These are phyloP conservation scores for Drosophila nigritarsus DNA, from an alignment of 2,888 invertebrate genomes.

Conservation along the genomic window DNA sequence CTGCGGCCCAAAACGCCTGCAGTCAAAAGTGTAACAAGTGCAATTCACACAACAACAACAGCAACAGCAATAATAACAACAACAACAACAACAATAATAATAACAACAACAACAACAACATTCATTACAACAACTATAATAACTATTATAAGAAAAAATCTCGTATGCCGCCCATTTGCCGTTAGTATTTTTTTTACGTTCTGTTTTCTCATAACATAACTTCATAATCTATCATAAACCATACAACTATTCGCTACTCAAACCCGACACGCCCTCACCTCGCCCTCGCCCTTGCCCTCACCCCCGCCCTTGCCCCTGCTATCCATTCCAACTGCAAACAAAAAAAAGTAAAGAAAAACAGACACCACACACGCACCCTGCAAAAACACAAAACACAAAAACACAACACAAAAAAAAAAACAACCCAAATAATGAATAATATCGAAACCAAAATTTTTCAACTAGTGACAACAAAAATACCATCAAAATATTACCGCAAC, in stretches of 20 bases:
- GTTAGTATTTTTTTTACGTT: slow-evolving; percentile 82
- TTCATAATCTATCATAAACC: slow-evolving; percentile 39
- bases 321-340: neutral
- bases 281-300: neutral
- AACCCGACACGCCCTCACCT: slow-evolving; percentile 1
- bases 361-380: slow-evolving; percentile 9
- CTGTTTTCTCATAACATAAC: slow-evolving; percentile 42
- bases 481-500: slow-evolving; percentile 1
- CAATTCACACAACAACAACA: slow-evolving; percentile 80
- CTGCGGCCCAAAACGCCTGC: slow-evolving; percentile 51
- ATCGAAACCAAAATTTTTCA: neutral
- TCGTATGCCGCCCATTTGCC: slow-evolving; percentile 85
- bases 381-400: neutral
- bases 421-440: slow-evolving; percentile 10
- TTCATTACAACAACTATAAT: slow-evolving; percentile 84
- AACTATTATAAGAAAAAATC: slow-evolving; percentile 85
- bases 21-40: slow-evolving; percentile 82
- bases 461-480: slow-evolving; percentile 24
- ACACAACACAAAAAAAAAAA: neutral
- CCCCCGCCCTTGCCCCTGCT: neutral
- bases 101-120: slow-evolving; percentile 79
- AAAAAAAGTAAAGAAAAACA: neutral
- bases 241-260: slow-evolving; percentile 9
- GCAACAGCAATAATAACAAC: slow-evolving; percentile 50
- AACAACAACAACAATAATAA: slow-evolving; percentile 48